Evolutionary conservation across 2,797 vertebrate genomes (phyloP), one percentile per base, ranked within the genome.

Genomic region (Pygocentrus nattereri): DNA sequence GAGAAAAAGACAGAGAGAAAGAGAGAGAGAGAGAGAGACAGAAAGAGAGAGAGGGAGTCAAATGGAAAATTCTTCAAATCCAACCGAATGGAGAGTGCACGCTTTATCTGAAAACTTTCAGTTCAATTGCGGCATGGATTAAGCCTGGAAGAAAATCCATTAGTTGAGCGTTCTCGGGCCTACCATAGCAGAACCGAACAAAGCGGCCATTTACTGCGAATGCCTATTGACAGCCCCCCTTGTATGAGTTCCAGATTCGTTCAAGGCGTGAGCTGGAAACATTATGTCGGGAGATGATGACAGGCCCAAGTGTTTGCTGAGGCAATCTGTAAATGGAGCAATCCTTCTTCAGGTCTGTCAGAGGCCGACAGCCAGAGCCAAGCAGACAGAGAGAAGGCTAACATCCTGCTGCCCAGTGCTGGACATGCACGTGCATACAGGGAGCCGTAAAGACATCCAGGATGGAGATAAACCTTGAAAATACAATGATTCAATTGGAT

Each of bases 241-340:
- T 93, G 93, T 92, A 93, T 88, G 80, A 89, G 88, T 91, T 92
- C 91, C 91, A 27, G 89, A 93, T 93, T 93, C 89, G 92, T 94
- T 93, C 91, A 91, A 90, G 88, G 72, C 88, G 80, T 82, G 91
- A 81, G 79, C 85, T 91, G 91, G 92, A 92, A 91, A 93, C 90
- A 87, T 89, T 90, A 90, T 88, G 88, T 86, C 92, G 23, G 92
- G 90, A 92, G 89, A 92, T 89, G 88, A 90, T 89, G 92, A 93
- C 92, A 91, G 92, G 92, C 88, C 92, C 90, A 90, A 92, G 68
- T 90, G 92, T 93, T 94, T 93, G 93, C 92, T 92, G 92, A 93
- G 92, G 91, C 91, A 91, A 93, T 93, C 92, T 92, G 94, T 93
- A 94, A 94, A 94, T 91, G 93, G 90, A 92, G 92, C 92, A 90